Base-by-base conservation (phyloP, 2,888 invertebrate species). In the Brachypalpus laphriformis region DNA sequence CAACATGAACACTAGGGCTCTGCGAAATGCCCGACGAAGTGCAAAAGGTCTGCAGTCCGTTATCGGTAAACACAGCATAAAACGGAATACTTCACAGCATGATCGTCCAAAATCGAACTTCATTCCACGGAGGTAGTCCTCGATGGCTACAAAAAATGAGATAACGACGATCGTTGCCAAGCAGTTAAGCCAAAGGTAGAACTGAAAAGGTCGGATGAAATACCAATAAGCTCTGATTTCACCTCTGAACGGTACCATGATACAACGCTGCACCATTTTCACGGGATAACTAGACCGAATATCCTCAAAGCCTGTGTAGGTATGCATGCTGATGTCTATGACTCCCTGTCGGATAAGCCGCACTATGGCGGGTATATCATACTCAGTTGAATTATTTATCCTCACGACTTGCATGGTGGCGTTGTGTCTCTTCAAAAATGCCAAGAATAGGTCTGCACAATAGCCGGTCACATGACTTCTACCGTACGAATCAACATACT, bases 161-260 rank as follows among this genome's bases (percentile, higher is more conserved):
- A 89, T 42, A 22, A 70, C 66, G 6, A 87, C 8, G n/a, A 88
- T 78, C 0, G 63, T 75, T 0, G 42, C 80, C 16, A 88, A 5
- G 56, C 87, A 88, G 7, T 86, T 61, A 0, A 87, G 34, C 89
- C 89, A 89, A 1, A 87, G 59, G 11, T 61, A 20, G 0, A 20
- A 25, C 4, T 87, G 82, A 61, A 89, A 89, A 2, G 89, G 89
- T 51, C 88, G 85, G 14, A 88, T 87, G 18, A 89, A 89, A 34
- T 88, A 89, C 57, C 86, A 87, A 75, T 88, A 89, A 5, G 87
- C 87, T 0, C 77, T 18, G 25, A 88, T 87, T 47, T 88, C 88
- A 1, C 87, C 86, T 1, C 87, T 82, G 28, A 56, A 87, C 4
- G 89, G 89, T 1, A 89, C 88, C 42, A 88, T 34, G 22, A 88